Base-by-base conservation (phyloP, 2,888 invertebrate species). In the Opisthograptis luteolata region DNA sequence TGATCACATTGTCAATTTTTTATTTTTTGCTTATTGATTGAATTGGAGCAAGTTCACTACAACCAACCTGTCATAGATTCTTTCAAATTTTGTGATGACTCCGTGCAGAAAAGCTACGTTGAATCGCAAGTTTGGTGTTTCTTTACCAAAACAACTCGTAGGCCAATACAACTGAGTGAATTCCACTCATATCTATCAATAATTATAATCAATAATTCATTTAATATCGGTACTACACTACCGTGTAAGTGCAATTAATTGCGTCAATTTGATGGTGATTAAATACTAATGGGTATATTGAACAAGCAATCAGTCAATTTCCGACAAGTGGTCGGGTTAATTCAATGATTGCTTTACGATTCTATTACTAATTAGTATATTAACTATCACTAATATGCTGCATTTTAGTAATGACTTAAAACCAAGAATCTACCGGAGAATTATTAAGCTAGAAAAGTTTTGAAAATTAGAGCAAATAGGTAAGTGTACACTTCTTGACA, bases 221-320 rank as follows among this genome's bases (percentile, higher is more conserved):
- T 55, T 55, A 60, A 66, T 64, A 64, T 64, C 64, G 59, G 66
- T 58, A 60, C 49, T 54, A 62, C 48, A 64, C 64, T 70, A 58
- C 66, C 64, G 64, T 63, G 73, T 69, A 68, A 66, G 59, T 63
- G 70, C 63, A 51, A 70, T 70, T 74, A 81, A 81, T 81, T 73
- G 72, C 73, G 59, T 75, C 74, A 74, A 76, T 80, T 78, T 68
- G 70, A 70, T 70, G 67, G 66, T 74, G 72, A 79, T 81, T 74
- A 79, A 78, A 77, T 73, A 73, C 63, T 66, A 73, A 68, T 66
- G 72, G 66, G 67, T 69, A 67, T 73, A 68, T 68, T 76, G 74
- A 73, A 69, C 73, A 66, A 68, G 69, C 71, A 75, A 80, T 80
- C 79, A 78, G 71, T 81, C 81, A 81, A 79, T 76, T 74, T 68